Conservation (phyloP, 2,888 invertebrate species). For the Dryobota labecula region DNA sequence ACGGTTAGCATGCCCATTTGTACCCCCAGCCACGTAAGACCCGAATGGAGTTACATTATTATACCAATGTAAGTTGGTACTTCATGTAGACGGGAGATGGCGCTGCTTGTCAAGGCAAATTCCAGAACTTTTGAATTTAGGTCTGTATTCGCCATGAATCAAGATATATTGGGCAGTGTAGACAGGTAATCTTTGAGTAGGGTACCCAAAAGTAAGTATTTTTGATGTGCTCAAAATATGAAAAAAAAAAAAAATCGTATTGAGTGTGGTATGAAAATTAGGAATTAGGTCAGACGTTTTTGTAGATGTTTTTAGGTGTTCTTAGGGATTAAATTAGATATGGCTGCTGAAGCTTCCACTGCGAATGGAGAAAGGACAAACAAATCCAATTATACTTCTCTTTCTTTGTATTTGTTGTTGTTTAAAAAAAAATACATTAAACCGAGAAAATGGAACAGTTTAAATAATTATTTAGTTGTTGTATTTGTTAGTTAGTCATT, state of each 20-base stretch:
- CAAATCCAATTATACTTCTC: neutral
- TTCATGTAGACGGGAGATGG: neutral
- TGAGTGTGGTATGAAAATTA: conserved; percentile 35
- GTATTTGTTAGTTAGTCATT: too few relatives aligned
- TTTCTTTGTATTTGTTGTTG: too few relatives aligned
- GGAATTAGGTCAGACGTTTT: conserved; percentile 41
- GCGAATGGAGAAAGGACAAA: neutral
- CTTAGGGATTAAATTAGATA: conserved; percentile 3
- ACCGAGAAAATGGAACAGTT: too few relatives aligned
- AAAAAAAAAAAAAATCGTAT: too few relatives aligned
- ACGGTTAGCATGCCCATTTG: conserved; percentile 13
- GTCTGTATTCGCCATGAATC: neutral
- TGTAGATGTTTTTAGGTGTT: conserved; percentile 25
- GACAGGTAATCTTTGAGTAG: conserved; percentile 39
- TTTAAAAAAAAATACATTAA: too few relatives aligned
- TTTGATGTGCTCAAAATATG: conserved; percentile 36
- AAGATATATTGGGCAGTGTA: conserved; percentile 9
- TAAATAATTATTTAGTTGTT: too few relatives aligned
- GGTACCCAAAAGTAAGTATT: conserved; percentile 22
- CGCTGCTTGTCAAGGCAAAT: neutral
- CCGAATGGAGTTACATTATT: neutral
- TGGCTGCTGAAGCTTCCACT: neutral
- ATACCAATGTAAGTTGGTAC: conserved; percentile 10
- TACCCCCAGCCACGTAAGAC: conserved; percentile 2
- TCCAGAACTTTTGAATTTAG: conserved; percentile 10